Evolutionary conservation across 2,888 invertebrate species (phyloP).

Genomic region (Anthophora plumipes): DNA sequence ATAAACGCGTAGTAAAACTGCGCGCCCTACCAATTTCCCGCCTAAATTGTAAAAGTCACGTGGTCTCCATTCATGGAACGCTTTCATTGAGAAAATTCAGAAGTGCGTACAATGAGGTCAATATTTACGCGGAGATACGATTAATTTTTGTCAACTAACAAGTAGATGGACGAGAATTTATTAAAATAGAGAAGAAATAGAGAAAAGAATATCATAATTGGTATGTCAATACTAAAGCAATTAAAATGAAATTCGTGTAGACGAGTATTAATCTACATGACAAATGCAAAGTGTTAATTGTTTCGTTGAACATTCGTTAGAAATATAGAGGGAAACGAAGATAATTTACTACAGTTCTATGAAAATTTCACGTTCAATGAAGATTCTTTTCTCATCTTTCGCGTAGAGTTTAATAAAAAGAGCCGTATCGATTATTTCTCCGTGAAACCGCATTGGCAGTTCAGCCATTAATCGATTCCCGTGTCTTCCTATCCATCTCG

Average conservation of each 20-base stretch:
- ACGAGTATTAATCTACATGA: neutral
- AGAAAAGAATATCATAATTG: too few species aligned
- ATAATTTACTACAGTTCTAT: too few species aligned
- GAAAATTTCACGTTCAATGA: conserved; percentile 15
- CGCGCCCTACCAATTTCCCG: conserved; percentile 24
- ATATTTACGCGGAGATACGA: neutral
- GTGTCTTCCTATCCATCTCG: conserved; percentile 64
- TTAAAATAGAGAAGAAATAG: neutral
- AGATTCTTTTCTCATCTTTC: conserved; percentile 12
- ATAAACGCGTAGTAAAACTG: neutral
- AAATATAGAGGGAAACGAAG: neutral
- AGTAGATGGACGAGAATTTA: too few species aligned
- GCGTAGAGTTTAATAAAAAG: conserved; percentile 26
- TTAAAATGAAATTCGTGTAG: too few species aligned
- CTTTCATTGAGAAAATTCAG: neutral
- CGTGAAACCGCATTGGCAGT: conserved; percentile 76
- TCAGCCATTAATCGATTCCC: conserved; percentile 79
- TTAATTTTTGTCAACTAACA: too few species aligned
- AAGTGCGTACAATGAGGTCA: neutral
- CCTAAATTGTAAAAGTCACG: conserved; percentile 17
- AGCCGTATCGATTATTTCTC: conserved; percentile 49
- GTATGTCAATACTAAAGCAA: too few species aligned
- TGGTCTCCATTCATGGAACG: neutral
- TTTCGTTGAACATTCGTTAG: conserved; percentile 1
- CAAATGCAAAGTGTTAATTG: neutral